phyloP scores from a whole-genome alignment of 2,888 invertebrate genomes.

The Ditylenchus weischeri region DNA sequence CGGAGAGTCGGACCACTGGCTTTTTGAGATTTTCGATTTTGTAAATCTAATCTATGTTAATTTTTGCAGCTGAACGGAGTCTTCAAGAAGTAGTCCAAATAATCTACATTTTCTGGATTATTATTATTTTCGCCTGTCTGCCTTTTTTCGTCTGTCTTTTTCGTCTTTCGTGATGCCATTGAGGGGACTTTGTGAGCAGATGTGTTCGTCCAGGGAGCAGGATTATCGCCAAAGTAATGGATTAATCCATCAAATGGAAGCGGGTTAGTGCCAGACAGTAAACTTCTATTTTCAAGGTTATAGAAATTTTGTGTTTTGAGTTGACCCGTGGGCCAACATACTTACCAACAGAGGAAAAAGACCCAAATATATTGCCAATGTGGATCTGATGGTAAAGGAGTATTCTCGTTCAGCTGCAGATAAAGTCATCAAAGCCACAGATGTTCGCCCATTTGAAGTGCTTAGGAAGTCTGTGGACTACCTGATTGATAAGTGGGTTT shows the following conservation, averaged over 20 bases:
- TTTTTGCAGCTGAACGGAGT: too few relatives aligned
- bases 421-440: constrained; percentile 5
- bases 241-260: constrained; percentile 1
- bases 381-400: constrained; percentile 2
- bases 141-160: background rate
- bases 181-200: background rate
- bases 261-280: background rate
- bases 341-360: background rate
- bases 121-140: too few relatives aligned
- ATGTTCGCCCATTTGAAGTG: constrained; percentile 1
- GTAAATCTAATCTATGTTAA: too few relatives aligned
- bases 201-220: constrained; percentile 3
- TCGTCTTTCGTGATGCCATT: too few relatives aligned
- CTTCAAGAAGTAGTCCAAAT: too few relatives aligned
- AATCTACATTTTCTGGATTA: too few relatives aligned
- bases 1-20: too few relatives aligned
- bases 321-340: background rate
- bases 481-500: background rate
- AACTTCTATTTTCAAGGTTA: too few relatives aligned
- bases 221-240: background rate
- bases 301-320: too few relatives aligned
- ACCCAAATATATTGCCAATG: background rate
- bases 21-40: too few relatives aligned
- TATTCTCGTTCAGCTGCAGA: constrained; percentile 2
- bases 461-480: background rate